Evolutionary conservation across 2,113 vertebrate genomes (phyloP), one percentile per base, ranked within the genome.

Genomic region (Daboia siamensis): DNA sequence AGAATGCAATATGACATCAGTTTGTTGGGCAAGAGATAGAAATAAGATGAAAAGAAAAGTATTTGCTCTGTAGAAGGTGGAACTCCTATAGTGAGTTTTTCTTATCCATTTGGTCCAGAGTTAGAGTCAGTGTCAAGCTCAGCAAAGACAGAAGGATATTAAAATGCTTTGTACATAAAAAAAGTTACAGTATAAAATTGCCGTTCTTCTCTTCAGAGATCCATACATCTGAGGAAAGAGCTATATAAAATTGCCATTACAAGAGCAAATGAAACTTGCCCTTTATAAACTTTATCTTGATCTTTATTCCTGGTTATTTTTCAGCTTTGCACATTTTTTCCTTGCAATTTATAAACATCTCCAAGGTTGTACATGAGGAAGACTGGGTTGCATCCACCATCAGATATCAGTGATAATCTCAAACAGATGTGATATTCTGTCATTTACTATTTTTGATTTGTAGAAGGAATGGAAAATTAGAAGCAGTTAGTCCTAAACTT

Each of bases 281-380:
- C 80, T 93, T 4, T 89, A 5, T 90, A 92, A 87, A 86, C 44
- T 86, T 48, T 5, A 86, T 86, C 46, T 51, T 87, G 48, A 52
- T 20, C 26, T 52, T 87, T 55, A 87, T 87, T 86, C 85, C 92
- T 86, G 3, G 91, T 69, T 33, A 92, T 80, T 93, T 92, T 1
- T 7, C 13, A 91, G 86, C 92, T 92, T 90, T 69, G 26, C 46
- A 4, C 91, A 52, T 87, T 92, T 29, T 90, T 44, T 55, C 21
- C 23, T 94, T 94, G 23, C 59, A 92, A 46, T 39, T 7, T 39
- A 69, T 23, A 52, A 74, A 85, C 88, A 24, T 39, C 74, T 52
- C 33, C 48, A 55, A 44, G 33, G 69, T 54, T 59, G 44, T 48
- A 48, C 54, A n/a, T 29, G 24, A n/a, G 6, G 24, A 51, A 91